Conservation (phyloP, 2,888 invertebrate species). For the Eretmocerus hayati region DNA sequence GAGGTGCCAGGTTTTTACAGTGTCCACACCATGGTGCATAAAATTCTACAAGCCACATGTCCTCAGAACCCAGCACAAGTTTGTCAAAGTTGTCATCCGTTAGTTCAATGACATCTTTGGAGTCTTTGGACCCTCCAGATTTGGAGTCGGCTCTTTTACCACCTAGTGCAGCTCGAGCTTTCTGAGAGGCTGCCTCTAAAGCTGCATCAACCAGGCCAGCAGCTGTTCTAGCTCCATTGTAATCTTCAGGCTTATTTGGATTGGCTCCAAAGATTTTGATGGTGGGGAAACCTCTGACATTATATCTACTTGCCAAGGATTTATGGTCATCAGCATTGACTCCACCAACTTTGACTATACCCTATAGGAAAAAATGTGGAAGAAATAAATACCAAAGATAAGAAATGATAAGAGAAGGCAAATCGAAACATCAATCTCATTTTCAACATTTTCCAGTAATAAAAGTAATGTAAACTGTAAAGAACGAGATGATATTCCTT, state of each 20-base stretch:
- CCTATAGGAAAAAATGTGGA: slow-evolving; percentile 49
- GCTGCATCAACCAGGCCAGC: slow-evolving; percentile 79
- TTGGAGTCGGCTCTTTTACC: slow-evolving; percentile 40
- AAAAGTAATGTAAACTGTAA: too few relatives aligned
- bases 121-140: slow-evolving; percentile 36
- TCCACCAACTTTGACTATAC: slow-evolving; percentile 88
- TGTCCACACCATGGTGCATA: slow-evolving; percentile 97
- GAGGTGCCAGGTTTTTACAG: slow-evolving; percentile 92
- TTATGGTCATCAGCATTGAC: slow-evolving; percentile 88
- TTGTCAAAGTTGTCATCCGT: slow-evolving; percentile 95
- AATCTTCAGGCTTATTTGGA: slow-evolving; percentile 78
- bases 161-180: slow-evolving; percentile 64
- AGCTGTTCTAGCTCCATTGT: slow-evolving; percentile 78
- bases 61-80: slow-evolving; percentile 83
- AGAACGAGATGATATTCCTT: too few relatives aligned
- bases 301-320: slow-evolving; percentile 70
- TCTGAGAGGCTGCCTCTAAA: slow-evolving; percentile 67
- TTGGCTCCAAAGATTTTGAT: slow-evolving; percentile 87
- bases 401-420: too few relatives aligned
- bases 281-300: slow-evolving; percentile 88
- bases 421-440: too few relatives aligned
- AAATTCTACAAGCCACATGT: slow-evolving; percentile 97
- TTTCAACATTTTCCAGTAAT: too few relatives aligned
- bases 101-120: slow-evolving; percentile 75
- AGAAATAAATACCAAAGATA: too few relatives aligned